Conservation (phyloP, 2,888 invertebrate genomes). For the Acanthosoma haemorrhoidale region DNA sequence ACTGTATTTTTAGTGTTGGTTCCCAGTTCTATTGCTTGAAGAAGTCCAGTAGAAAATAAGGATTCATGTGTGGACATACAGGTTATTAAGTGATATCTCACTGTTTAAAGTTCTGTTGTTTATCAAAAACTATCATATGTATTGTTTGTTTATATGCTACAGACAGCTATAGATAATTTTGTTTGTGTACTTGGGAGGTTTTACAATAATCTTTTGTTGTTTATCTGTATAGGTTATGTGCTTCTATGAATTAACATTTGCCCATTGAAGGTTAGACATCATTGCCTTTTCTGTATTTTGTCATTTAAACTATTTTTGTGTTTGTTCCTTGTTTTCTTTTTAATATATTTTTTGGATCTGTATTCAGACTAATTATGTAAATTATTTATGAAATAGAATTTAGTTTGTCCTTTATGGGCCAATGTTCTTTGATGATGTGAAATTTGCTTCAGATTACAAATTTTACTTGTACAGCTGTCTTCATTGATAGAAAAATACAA, state of each 20-base stretch:
- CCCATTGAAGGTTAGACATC: slow-evolving; percentile 4
- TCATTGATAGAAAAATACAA: too few relatives aligned
- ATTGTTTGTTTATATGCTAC: neutral
- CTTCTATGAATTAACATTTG: neutral
- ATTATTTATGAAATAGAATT: too few relatives aligned
- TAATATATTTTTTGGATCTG: too few relatives aligned
- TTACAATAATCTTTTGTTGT: slow-evolving; percentile 19
- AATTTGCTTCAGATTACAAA: too few relatives aligned
- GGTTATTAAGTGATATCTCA: neutral
- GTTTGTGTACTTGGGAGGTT: slow-evolving; percentile 10
- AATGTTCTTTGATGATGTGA: too few relatives aligned
- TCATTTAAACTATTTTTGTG: neutral
- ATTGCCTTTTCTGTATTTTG: neutral
- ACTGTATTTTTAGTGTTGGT: neutral
- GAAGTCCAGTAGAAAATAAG: neutral
- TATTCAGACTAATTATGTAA: too few relatives aligned
- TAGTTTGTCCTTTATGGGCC: too few relatives aligned
- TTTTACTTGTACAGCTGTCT: too few relatives aligned
- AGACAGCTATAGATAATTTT: neutral
- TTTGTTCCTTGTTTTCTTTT: too few relatives aligned
- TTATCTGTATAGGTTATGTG: slow-evolving; percentile 27
- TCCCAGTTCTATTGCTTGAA: neutral
- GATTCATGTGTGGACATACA: neutral
- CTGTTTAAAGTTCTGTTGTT: neutral
- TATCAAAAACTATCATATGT: neutral